A percentile compares a stretch with the other conserved stretches of the same genome.
Evolutionary conservation across 2,113 vertebrate genomes (phyloP).

Genomic region (Ramphastos sulfuratus): DNA sequence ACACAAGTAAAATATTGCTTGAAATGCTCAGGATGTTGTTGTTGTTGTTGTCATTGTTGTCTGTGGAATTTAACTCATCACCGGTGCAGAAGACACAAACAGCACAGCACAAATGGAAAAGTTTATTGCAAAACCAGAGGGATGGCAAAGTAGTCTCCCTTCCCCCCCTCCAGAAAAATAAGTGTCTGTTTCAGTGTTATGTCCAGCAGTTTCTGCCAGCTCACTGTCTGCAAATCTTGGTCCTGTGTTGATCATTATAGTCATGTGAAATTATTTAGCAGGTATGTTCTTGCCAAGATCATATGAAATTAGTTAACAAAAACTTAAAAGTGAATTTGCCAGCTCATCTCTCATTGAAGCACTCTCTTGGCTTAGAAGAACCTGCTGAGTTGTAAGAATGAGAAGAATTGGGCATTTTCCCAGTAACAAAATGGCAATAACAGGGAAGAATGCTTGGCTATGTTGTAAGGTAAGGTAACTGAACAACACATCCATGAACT

Average conservation of each 20-base stretch:
- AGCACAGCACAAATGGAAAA: constrained; percentile 54
- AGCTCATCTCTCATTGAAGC: constrained; percentile 30
- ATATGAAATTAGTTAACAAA: constrained; percentile 49
- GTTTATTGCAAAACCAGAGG: constrained; percentile 61
- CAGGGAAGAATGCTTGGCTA: constrained; percentile 31
- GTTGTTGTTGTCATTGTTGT: constrained; percentile 39
- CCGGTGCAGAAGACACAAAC: constrained; percentile 13
- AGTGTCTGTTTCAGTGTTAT: constrained; percentile 4
- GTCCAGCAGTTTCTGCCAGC: constrained; percentile 18
- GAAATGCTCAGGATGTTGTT: constrained; percentile 32
- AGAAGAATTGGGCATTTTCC: constrained; percentile 29
- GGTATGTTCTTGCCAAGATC: constrained; percentile 29
- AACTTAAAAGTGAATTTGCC: neutral
- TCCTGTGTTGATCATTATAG: neutral
- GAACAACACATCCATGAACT: constrained; percentile 11
- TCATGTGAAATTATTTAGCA: constrained; percentile 55
- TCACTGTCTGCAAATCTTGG: constrained; percentile 13
- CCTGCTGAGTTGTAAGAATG: constrained; percentile 41
- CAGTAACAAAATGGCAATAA: constrained; percentile 43
- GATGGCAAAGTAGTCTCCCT: neutral
- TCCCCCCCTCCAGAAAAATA: neutral
- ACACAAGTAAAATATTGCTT: constrained; percentile 35
- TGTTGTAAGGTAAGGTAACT: neutral
- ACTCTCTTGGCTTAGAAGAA: constrained; percentile 34
- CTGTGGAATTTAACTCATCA: constrained; percentile 53